Evolutionary conservation across 2,888 invertebrate genomes (phyloP).

Genomic region (Ophraella communa): DNA sequence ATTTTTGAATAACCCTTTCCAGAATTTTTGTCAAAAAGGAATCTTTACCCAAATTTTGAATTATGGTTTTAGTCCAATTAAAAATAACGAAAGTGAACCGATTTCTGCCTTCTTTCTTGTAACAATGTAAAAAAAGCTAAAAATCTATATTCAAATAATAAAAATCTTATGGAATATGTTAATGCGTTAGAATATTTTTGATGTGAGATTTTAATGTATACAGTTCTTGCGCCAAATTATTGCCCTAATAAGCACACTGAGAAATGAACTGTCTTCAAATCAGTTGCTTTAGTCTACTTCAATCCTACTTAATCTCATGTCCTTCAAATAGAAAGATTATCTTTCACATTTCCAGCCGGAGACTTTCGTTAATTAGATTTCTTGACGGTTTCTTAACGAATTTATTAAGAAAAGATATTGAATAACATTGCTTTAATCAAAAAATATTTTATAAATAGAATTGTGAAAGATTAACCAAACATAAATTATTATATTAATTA

Average conservation of each 20-base stretch:
- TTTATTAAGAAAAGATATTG: conserved; percentile 4
- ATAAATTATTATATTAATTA: background rate
- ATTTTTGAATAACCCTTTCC: too few relatives aligned
- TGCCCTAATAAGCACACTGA: background rate
- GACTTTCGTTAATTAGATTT: conserved; percentile 5
- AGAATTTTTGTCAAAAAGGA: too few relatives aligned
- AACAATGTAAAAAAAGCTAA: too few relatives aligned
- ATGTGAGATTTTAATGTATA: too few relatives aligned
- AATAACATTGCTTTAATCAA: conserved; percentile 4
- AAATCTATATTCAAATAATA: too few relatives aligned
- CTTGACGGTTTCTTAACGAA: conserved; percentile 5
- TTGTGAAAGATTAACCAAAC: background rate
- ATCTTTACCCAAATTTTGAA: too few relatives aligned
- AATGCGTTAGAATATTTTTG: too few relatives aligned
- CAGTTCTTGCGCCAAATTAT: too few relatives aligned
- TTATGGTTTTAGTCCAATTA: too few relatives aligned
- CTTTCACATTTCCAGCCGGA: background rate
- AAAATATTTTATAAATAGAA: background rate
- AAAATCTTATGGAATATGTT: too few relatives aligned
- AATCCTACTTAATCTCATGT: background rate
- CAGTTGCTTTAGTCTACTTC: background rate
- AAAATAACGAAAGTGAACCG: too few relatives aligned
- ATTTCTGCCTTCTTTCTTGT: too few relatives aligned
- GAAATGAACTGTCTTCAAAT: background rate
- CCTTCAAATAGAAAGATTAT: background rate